Conservation (phyloP, 2,113 vertebrate species). For the Ptilonorhynchus violaceus region DNA sequence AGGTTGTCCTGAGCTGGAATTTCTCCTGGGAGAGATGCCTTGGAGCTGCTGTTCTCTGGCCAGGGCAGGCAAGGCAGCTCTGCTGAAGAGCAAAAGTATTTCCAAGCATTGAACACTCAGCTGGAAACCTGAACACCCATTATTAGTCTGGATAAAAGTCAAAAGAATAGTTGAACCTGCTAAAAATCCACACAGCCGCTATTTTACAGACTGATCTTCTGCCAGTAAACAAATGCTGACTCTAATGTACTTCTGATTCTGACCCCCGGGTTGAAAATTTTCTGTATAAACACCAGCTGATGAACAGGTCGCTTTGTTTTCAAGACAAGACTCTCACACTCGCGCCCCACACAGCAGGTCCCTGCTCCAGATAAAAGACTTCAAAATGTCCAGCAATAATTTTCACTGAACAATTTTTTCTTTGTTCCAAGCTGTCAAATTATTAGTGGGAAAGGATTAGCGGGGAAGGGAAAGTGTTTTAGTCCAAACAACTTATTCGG, state of each 20-base stretch:
- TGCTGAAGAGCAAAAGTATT: background rate
- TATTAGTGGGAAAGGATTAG: slow-evolving; percentile 29
- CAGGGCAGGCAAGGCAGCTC: background rate
- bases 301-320: slow-evolving; percentile 34
- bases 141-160: slow-evolving; percentile 26
- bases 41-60: background rate
- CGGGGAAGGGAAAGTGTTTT: background rate
- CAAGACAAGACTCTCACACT: background rate
- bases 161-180: slow-evolving; percentile 25
- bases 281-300: slow-evolving; percentile 45
- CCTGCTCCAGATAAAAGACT: slow-evolving; percentile 37
- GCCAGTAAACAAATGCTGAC: slow-evolving; percentile 34
- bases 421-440: slow-evolving; percentile 18
- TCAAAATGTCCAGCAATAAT: slow-evolving; percentile 42
- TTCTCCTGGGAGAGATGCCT: background rate
- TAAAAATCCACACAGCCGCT: background rate
- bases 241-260: slow-evolving; percentile 48
- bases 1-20: background rate
- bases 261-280: slow-evolving; percentile 43
- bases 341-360: slow-evolving; percentile 12
- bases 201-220: slow-evolving; percentile 34
- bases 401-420: slow-evolving; percentile 45
- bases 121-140: background rate
- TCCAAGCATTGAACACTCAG: background rate
- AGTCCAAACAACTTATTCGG: background rate